Evolutionary conservation across 2,113 vertebrate genomes (phyloP).

Genomic region (Scolopax mira): DNA sequence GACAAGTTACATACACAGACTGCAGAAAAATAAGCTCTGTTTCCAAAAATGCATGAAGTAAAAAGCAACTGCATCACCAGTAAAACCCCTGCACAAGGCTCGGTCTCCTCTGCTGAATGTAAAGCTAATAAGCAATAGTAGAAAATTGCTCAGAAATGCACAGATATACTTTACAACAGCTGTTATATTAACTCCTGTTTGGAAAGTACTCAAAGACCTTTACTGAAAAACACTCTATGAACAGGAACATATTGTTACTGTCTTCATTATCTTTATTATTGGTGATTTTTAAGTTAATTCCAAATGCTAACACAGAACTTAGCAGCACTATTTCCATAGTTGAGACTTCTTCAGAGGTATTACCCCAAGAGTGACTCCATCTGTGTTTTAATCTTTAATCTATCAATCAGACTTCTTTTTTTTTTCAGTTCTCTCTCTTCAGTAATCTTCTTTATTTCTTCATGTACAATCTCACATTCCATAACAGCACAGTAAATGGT

Average conservation of each 20-base stretch:
- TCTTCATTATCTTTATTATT: not conserved
- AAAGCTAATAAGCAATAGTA: not conserved
- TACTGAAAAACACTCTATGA: not conserved
- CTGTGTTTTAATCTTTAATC: rapidly evolving
- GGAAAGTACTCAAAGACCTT: not conserved
- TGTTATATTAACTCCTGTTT: not conserved
- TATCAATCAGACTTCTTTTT: not conserved
- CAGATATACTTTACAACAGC: not conserved
- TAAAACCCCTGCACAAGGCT: not conserved
- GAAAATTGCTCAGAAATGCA: not conserved
- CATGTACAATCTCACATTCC: not conserved
- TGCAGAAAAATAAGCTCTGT: not conserved
- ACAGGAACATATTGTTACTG: not conserved
- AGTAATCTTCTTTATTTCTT: not conserved
- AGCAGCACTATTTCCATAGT: not conserved
- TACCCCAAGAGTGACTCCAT: not conserved
- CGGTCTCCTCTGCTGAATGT: not conserved
- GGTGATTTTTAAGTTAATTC: not conserved
- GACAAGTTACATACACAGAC: not conserved
- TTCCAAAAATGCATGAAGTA: not conserved
- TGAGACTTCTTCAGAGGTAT: not conserved
- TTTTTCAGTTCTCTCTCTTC: not conserved
- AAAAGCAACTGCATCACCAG: not conserved
- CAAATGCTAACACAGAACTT: not conserved
- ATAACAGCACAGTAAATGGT: not conserved